A percentile compares a stretch with the other conserved stretches of the same genome.
Conservation (phyloP, 2,888 invertebrate species). For the Molorchus minor region DNA sequence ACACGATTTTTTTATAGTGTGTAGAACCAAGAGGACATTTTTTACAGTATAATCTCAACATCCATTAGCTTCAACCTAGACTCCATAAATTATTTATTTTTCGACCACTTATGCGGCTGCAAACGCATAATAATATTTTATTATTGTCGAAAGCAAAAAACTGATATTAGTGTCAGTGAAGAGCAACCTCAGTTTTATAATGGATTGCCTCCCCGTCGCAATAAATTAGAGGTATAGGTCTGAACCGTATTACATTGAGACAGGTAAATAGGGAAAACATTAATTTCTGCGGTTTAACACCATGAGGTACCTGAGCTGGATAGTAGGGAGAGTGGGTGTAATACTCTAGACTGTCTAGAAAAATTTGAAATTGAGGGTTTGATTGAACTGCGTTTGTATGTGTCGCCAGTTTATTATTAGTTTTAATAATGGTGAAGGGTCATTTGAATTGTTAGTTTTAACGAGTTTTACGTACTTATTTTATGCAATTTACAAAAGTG, state of each 20-base stretch:
- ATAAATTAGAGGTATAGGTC: constrained; percentile 44
- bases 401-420: too few species aligned
- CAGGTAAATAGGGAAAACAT: constrained; percentile 44
- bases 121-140: constrained; percentile 5
- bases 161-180: constrained; percentile 32
- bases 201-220: constrained; percentile 37
- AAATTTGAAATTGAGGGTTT: too few species aligned
- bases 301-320: not conserved
- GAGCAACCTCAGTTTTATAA: constrained; percentile 34
- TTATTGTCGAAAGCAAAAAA: constrained; percentile 28
- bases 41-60: too few species aligned
- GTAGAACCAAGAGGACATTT: too few species aligned
- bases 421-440: too few species aligned
- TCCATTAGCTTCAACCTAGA: too few species aligned
- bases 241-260: constrained; percentile 37
- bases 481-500: too few species aligned
- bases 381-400: too few species aligned
- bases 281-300: constrained; percentile 30
- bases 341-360: too few species aligned
- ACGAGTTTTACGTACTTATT: too few species aligned
- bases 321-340: not conserved
- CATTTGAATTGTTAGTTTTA: too few species aligned
- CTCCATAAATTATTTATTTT: not conserved
- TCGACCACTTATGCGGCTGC: not conserved
- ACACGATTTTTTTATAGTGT: too few species aligned